These are phyloP conservation scores for Pyrochroa serraticornis DNA, from an alignment of 2,888 invertebrate genomes.

Conservation along the genomic window DNA sequence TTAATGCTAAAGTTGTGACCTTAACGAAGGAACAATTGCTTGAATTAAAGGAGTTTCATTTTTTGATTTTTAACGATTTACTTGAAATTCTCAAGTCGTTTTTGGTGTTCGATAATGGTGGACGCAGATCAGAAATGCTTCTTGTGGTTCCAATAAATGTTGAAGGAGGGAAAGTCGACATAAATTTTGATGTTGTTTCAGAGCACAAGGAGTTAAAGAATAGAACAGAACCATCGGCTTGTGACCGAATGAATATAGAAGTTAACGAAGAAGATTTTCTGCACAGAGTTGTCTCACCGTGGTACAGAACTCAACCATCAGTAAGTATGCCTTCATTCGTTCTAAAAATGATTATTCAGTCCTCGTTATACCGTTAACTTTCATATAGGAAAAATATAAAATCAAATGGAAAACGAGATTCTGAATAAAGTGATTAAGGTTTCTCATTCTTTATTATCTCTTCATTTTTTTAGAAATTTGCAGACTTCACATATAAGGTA, in stretches of 20 bases:
- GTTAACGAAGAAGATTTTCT: constrained; percentile 69
- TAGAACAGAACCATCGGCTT: constrained; percentile 55
- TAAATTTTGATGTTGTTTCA: constrained; percentile 68
- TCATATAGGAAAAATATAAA: too few species aligned
- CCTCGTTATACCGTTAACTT: not conserved
- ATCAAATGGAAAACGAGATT: too few species aligned
- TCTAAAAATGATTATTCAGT: not conserved
- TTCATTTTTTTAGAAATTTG: too few species aligned
- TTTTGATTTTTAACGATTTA: constrained; percentile 75
- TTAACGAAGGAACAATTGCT: constrained; percentile 61
- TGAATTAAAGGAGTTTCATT: constrained; percentile 69
- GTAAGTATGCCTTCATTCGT: constrained; percentile 46
- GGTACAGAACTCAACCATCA: constrained; percentile 70
- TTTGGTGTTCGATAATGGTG: constrained; percentile 61
- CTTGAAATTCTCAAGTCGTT: constrained; percentile 67
- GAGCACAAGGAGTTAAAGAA: constrained; percentile 57
- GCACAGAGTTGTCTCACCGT: constrained; percentile 82
- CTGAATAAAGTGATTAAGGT: too few species aligned
- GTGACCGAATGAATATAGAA: constrained; percentile 60
- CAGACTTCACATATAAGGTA: too few species aligned
- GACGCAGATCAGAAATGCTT: constrained; percentile 57
- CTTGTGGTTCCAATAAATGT: constrained; percentile 59
- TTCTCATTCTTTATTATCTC: too few species aligned
- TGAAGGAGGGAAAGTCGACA: constrained; percentile 47
- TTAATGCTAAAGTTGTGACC: constrained; percentile 59